phyloP scores from a whole-genome alignment of 1,140 invertebrate species.

The Drosophila rhopaloa region DNA sequence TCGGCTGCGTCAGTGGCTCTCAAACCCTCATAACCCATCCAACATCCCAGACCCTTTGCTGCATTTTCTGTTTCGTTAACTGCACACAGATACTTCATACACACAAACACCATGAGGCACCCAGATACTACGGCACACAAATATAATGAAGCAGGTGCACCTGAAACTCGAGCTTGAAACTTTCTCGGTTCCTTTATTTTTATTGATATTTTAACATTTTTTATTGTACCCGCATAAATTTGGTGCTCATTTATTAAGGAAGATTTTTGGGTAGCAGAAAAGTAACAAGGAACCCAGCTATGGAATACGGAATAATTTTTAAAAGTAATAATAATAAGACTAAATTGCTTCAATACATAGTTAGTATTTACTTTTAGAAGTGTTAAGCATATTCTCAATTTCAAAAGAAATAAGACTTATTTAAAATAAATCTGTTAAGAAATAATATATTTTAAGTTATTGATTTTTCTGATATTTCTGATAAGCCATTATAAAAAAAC shows the following conservation, averaged over 20 bases:
- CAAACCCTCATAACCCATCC: constrained; percentile 46
- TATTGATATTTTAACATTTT: constrained; percentile 81
- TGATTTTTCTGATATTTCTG: no score
- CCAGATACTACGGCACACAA: constrained; percentile 9
- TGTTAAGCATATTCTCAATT: no score
- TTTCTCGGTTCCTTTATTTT: constrained; percentile 59
- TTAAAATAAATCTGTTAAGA: no score
- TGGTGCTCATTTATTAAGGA: constrained; percentile 47
- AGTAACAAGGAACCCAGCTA: no score
- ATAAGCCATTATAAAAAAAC: no score
- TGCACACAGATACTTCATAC: constrained; percentile 37
- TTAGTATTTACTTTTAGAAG: not conserved
- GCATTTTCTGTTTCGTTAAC: constrained; percentile 81
- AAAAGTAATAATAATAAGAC: not conserved
- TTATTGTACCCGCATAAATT: constrained; percentile 72
- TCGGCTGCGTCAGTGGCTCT: constrained; percentile 36
- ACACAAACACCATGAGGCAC: constrained; percentile 1
- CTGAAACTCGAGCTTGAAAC: constrained; percentile 19
- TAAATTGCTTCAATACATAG: no score
- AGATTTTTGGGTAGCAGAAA: not conserved
- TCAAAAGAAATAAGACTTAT: no score
- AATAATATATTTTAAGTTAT: no score
- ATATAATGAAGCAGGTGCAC: constrained; percentile 8
- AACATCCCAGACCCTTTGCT: constrained; percentile 38
- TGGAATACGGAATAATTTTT: not conserved